These are phyloP conservation scores for Caenorhabditis sp. DNA, from an alignment of 2,888 invertebrate genomes.

Conservation along the genomic window DNA sequence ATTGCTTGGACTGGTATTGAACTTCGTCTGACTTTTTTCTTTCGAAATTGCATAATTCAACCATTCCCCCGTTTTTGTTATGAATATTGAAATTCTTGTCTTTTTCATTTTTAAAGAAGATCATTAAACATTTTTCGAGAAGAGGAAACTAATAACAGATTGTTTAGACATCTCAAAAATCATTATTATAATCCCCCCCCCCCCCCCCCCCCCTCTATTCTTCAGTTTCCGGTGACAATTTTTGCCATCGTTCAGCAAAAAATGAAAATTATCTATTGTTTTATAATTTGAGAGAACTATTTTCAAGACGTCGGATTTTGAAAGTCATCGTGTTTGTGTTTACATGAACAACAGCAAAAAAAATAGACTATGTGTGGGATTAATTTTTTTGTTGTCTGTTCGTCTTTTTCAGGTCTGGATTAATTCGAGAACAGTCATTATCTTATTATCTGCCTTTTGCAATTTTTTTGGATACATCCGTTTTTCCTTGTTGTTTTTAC, in stretches of 20 bases:
- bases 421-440: conserved; percentile 2
- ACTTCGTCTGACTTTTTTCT: background rate
- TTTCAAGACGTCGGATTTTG: background rate
- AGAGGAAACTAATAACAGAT: no score
- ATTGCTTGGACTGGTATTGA: conserved; percentile 1
- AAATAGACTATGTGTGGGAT: background rate
- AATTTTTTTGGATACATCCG: background rate
- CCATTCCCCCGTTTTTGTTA: background rate
- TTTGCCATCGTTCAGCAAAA: background rate
- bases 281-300: no score
- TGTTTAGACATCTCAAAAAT: background rate
- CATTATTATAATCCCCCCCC: background rate
- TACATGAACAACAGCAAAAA: background rate
- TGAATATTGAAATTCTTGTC: no score
- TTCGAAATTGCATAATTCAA: background rate
- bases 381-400: background rate
- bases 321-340: background rate
- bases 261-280: conserved; percentile 10
- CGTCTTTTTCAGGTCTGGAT: background rate
- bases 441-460: background rate
- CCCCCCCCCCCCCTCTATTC: conserved; percentile 1
- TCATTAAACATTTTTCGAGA: no score
- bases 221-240: background rate
- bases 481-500: background rate
- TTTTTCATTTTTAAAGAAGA: no score